Conservation (phyloP, 2,113 vertebrate species). For the Mormyrus lacerda region DNA sequence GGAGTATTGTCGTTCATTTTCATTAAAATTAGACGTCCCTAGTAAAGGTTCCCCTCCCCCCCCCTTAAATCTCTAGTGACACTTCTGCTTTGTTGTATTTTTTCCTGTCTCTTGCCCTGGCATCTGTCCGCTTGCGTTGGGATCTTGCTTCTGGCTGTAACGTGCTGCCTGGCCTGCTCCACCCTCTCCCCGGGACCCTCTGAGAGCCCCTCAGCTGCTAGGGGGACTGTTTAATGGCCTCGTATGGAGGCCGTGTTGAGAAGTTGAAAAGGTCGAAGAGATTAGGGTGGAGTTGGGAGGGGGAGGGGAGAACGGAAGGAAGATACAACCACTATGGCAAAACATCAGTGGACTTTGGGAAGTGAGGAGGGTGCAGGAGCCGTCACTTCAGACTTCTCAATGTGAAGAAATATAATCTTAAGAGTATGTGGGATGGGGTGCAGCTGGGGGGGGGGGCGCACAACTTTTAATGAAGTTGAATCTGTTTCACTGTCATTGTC, state of each 20-base stretch:
- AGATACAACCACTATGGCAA: not conserved
- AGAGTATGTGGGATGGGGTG: not conserved
- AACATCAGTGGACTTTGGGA: not conserved
- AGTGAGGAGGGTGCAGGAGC: not conserved
- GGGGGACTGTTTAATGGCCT: constrained; percentile 7
- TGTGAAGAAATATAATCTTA: not conserved
- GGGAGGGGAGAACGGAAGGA: not conserved
- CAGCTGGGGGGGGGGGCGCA: not conserved
- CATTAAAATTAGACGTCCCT: not conserved
- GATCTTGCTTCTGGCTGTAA: not conserved
- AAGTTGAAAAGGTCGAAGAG: constrained; percentile 18
- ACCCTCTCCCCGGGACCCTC: not conserved
- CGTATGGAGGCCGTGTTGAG: not conserved
- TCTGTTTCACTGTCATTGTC: not conserved
- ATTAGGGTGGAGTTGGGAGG: constrained; percentile 6
- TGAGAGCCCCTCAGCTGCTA: not conserved
- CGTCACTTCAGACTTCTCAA: not conserved
- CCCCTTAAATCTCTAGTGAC: not conserved
- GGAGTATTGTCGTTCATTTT: not conserved
- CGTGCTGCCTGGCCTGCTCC: not conserved
- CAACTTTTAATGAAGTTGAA: not conserved
- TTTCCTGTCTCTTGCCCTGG: not conserved
- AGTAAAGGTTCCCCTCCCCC: not conserved
- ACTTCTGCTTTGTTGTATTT: not conserved
- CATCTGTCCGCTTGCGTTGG: not conserved